Conservation (phyloP, 2,888 invertebrate species). For the Melikaiella ostensackeni region DNA sequence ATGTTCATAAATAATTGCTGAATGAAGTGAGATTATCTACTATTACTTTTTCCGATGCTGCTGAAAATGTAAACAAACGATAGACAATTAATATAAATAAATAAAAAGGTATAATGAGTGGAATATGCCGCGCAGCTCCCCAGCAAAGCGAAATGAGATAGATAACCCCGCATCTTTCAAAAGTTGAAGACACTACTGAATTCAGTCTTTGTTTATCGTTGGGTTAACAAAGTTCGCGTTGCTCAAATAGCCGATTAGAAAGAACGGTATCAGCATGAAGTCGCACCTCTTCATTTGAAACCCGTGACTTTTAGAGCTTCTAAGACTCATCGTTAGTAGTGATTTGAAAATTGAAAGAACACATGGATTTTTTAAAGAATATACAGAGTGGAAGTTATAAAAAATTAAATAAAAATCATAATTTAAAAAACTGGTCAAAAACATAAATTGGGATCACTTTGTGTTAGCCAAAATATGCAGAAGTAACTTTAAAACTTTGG, state of each 20-base stretch:
- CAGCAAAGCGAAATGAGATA: slow-evolving; percentile 54
- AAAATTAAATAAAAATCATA: neutral
- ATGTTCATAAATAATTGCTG: neutral
- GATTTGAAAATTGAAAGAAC: neutral
- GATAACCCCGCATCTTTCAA: slow-evolving; percentile 24
- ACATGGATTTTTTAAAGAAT: neutral
- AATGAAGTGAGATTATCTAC: neutral
- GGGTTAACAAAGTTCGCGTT: slow-evolving; percentile 31
- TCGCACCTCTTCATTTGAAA: slow-evolving; percentile 3
- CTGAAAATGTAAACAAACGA: neutral
- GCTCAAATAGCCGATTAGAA: slow-evolving; percentile 9
- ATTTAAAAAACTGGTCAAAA: neutral
- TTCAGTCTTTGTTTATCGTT: slow-evolving; percentile 35
- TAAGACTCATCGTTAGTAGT: neutral
- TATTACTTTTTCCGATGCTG: neutral
- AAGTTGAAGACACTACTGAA: slow-evolving; percentile 15
- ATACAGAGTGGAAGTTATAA: neutral
- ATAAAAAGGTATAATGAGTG: slow-evolving; percentile 43
- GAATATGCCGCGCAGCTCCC: slow-evolving; percentile 61
- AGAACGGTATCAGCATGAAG: neutral
- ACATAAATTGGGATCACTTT: neutral
- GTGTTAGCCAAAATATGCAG: neutral
- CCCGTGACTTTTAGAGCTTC: neutral
- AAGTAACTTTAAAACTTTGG: neutral
- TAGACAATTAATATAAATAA: neutral